phyloP scores from a whole-genome alignment of 2,113 vertebrate species.

The Promerops cafer region DNA sequence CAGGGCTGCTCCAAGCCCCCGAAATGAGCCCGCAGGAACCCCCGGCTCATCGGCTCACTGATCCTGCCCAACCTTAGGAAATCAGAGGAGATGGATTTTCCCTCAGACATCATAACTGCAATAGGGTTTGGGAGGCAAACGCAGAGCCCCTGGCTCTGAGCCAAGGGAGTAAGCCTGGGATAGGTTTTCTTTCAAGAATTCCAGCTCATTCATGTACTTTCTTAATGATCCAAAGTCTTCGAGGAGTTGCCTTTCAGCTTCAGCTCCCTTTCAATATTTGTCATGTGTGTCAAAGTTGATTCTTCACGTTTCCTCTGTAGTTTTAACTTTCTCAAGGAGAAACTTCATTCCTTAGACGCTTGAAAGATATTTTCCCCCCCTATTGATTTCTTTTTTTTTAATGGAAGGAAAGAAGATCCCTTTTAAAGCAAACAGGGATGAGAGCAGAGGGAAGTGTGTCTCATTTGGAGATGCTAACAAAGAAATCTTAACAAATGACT shows the following conservation, averaged over 20 bases:
- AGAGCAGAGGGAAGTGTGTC: neutral
- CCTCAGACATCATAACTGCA: neutral
- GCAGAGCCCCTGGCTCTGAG: neutral
- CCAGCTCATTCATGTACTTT: constrained; percentile 21
- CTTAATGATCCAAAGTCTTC: constrained; percentile 25
- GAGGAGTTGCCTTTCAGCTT: constrained; percentile 8
- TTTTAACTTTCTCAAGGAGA: neutral
- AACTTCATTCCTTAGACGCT: neutral
- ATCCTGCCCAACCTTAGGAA: constrained; percentile 3
- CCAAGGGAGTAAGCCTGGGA: constrained; percentile 14
- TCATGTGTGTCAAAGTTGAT: constrained; percentile 5
- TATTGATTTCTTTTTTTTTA: neutral
- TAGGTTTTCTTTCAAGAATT: constrained; percentile 46
- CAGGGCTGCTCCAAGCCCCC: neutral
- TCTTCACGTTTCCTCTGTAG: neutral
- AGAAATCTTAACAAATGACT: neutral
- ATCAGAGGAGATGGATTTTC: constrained; percentile 40
- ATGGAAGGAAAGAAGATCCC: neutral
- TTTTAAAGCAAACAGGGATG: neutral
- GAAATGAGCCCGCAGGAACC: accelerated
- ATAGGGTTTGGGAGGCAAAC: neutral
- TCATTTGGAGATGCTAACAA: neutral
- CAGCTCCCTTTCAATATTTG: constrained; percentile 7
- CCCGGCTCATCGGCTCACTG: neutral
- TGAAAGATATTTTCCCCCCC: neutral